Percentiles rank a stretch among this genome's conserved stretches.
Conservation (phyloP, 2,113 vertebrate species). For the Alectura lathami region DNA sequence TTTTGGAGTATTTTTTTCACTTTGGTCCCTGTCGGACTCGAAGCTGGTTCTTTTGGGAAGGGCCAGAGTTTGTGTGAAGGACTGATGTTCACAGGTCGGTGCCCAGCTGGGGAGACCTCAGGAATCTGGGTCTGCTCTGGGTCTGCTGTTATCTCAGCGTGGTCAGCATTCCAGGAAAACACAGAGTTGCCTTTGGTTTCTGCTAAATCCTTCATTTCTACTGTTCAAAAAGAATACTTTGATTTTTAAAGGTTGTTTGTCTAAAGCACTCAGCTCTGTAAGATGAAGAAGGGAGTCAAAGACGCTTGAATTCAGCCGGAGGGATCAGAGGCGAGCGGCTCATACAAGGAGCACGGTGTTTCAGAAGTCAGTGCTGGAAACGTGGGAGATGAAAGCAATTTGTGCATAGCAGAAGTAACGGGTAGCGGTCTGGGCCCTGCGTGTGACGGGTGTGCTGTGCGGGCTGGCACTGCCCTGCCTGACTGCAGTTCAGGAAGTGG, state of each 20-base stretch:
- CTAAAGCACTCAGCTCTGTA: not conserved
- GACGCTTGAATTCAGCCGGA: not conserved
- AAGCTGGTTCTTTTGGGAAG: not conserved
- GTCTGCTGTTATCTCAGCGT: accelerated
- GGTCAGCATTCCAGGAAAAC: not conserved
- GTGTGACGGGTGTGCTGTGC: not conserved
- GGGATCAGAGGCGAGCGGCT: not conserved
- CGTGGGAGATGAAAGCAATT: not conserved
- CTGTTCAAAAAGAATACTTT: not conserved
- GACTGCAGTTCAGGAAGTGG: too few species aligned
- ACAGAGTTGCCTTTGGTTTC: not conserved
- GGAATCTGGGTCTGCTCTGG: too few species aligned
- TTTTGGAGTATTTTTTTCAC: too few species aligned
- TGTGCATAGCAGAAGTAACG: too few species aligned
- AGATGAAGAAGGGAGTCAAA: not conserved
- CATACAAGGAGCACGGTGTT: not conserved
- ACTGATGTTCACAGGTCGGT: not conserved
- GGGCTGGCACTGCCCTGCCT: accelerated
- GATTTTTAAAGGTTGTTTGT: not conserved
- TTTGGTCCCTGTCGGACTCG: not conserved
- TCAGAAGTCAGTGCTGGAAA: not conserved
- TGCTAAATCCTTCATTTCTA: not conserved
- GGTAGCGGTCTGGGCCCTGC: too few species aligned
- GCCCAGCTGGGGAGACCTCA: too few species aligned
- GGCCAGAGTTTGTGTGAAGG: not conserved